phyloP scores from a whole-genome alignment of 2,113 vertebrate species.

The Hemiprocne comata region DNA sequence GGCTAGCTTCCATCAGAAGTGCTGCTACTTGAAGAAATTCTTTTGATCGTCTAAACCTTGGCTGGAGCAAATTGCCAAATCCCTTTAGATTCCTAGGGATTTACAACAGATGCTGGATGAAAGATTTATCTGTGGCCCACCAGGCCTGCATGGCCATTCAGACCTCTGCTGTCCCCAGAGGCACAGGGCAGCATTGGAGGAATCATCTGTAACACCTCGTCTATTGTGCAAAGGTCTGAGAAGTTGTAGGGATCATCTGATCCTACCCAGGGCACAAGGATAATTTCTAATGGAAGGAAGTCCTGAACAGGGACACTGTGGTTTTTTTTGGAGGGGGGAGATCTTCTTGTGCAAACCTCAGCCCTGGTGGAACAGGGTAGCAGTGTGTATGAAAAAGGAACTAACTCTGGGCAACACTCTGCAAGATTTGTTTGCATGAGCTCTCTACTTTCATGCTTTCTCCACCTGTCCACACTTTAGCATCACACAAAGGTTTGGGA shows the following conservation, averaged over 20 bases:
- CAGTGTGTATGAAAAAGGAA: neutral
- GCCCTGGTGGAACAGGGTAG: neutral
- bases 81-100: conserved; percentile 33
- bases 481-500: neutral
- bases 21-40: conserved; percentile 37
- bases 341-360: neutral
- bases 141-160: neutral
- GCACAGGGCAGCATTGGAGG: neutral
- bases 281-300: neutral
- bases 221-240: neutral
- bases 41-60: conserved; percentile 58
- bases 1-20: neutral
- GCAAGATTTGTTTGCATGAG: neutral
- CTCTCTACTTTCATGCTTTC: neutral
- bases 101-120: conserved; percentile 28
- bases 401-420: neutral
- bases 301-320: neutral
- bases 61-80: conserved; percentile 54
- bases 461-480: neutral
- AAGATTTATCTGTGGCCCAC: neutral
- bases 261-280: neutral
- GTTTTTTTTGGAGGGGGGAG: neutral
- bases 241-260: neutral
- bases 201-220: neutral
- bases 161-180: neutral